Base-by-base conservation (phyloP, 2,888 invertebrate genomes). In the Chrysodeixis includens region DNA sequence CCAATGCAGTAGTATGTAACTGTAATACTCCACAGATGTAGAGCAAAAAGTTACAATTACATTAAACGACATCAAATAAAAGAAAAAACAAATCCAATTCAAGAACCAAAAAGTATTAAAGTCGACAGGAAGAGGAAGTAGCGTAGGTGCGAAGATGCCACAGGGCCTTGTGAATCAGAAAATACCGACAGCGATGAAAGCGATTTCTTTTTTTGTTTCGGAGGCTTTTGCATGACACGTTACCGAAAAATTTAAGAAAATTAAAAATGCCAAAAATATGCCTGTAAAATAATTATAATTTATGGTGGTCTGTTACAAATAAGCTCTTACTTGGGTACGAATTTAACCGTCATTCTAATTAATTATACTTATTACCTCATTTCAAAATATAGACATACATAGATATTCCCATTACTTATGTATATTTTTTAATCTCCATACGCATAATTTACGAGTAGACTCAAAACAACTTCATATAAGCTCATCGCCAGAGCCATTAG, bases 401-500 rank as follows among this genome's bases (percentile, higher is more conserved):
- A 26, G 6, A 10, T 10, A 32, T 32, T 32, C 10, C 8, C 32
- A 32, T 32, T 10, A 32, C 14, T 35, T 14, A 12, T 12, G 4
- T 35, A 46, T 46, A 9, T 18, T 18, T 18, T 9, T 0, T 8
- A 51, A 32, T 53, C 12, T 44, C 55, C 58, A 18, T 35, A 57
- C 1, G 9, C 26, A 40, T 60, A 30, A 62, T 49, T 10, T 55
- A 26, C 35, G 52, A 40, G 30, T 10, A 32, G 30, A 35, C 16
- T 14, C 51, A 40, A 7, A 51, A 22, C 22, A 8, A 6, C 20
- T 51, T 18, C 32, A 20, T 18, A 66, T 64, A 57, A 56, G 53
- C 53, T 53, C 40, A 58, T 58, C 62, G 53, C 32, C 30, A 30
- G 64, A 65, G 18, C 18, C 54, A 62, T 69, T 69, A 69, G 60